These are phyloP conservation scores for Eumerus sabulonum DNA, from an alignment of 2,888 invertebrate genomes.

Conservation along the genomic window DNA sequence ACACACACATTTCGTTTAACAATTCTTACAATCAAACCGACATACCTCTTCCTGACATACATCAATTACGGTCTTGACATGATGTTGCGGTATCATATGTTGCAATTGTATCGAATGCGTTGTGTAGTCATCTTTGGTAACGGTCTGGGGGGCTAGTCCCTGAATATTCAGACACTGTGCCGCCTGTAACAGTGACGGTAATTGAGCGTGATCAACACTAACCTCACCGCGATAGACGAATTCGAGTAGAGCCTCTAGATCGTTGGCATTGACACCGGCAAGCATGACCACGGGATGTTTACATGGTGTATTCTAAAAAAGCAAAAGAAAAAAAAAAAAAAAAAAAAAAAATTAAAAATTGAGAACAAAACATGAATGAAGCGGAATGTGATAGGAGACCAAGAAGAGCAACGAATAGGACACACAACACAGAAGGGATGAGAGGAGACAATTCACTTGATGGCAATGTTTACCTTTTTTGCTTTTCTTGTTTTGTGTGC, in stretches of 20 bases:
- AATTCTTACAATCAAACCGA: not conserved
- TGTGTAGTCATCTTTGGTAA: slow-evolving; percentile 79
- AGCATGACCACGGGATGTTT: slow-evolving; percentile 84
- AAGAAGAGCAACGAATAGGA: slow-evolving; percentile 7
- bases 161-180: slow-evolving; percentile 83
- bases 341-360: slow-evolving; percentile 4
- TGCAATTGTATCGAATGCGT: slow-evolving; percentile 79
- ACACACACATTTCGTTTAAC: not conserved
- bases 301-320: slow-evolving; percentile 81
- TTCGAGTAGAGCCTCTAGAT: slow-evolving; percentile 82
- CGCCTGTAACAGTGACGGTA: slow-evolving; percentile 82
- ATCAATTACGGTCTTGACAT: slow-evolving; percentile 74
- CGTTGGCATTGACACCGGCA: slow-evolving; percentile 82
- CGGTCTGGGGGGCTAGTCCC: slow-evolving; percentile 81
- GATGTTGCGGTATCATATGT: slow-evolving; percentile 79
- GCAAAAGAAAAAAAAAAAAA: slow-evolving; percentile 55
- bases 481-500: no score
- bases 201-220: slow-evolving; percentile 82
- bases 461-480: slow-evolving; percentile 25
- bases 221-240: slow-evolving; percentile 84
- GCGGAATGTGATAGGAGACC: no score
- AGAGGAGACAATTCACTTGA: slow-evolving; percentile 28
- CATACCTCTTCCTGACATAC: slow-evolving; percentile 68
- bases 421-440: slow-evolving; percentile 20
- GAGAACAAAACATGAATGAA: slow-evolving; percentile 26